Base-by-base conservation (phyloP, 2,113 vertebrate genomes). In the Elachura formosa region DNA sequence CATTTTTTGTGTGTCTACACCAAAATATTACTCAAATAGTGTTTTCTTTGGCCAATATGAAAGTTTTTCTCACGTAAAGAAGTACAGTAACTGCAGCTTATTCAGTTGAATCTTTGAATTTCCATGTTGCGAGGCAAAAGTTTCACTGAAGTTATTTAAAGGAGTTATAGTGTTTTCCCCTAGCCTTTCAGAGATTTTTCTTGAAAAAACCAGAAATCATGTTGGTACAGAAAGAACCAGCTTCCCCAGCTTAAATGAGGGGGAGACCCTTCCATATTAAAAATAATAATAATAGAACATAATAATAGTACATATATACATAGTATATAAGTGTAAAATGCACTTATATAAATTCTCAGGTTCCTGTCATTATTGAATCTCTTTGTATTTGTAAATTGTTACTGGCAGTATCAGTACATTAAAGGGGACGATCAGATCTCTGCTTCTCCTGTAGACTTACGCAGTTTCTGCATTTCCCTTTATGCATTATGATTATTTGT, bases 81-180 rank as follows among this genome's bases (percentile, higher is more conserved):
- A 69, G 41, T 45, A 31, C 0, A 69, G 28, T 59, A 4, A 49
- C 17, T 84, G 74, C 14, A 25, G 1, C 74, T 84, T 61, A 4
- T 58, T 81, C 2, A 21, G 9, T 55, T 91, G 46, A 9, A 51
- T 81, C 14, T 80, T 20, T 0, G 6, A 43, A 74, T 68, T 78
- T 78, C 40, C 17, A 14, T 10, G 11, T 49, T 24, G 34, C 31
- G 48, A 75, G n/a, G 34, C 33, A 48, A 52, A 91, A 87, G 8
- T 36, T 5, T 51, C 75, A 34, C 40, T 75, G 33, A 7, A 28
- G 4, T 88, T 51, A 31, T 36, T 48, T 85, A 33, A 46, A 82
- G 23, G 12, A 2, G 1, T 34, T 58, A 5, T 9, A 9, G 20
- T 24, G 1, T 36, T 64, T 17, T 55, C 5, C 18, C 13, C 19